These are phyloP conservation scores for Cyanoderma ruficeps DNA, from an alignment of 2,113 vertebrate genomes.

Conservation along the genomic window DNA sequence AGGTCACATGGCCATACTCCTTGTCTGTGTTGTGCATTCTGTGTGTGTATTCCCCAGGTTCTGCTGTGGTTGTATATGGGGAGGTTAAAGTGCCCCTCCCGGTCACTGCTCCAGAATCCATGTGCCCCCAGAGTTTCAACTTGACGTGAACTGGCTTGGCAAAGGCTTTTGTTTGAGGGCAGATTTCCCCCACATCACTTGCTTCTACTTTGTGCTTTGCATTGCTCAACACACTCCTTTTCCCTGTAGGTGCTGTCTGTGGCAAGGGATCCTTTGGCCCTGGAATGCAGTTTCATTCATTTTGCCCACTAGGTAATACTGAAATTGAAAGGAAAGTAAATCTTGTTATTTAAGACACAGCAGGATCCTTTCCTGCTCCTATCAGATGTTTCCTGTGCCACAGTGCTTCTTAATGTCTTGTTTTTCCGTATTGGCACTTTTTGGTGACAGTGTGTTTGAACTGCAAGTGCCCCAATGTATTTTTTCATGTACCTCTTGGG, in stretches of 20 bases:
- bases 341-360: background rate
- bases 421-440: background rate
- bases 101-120: background rate
- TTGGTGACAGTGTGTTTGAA: background rate
- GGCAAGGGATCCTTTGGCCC: background rate
- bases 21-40: background rate
- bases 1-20: background rate
- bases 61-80: background rate
- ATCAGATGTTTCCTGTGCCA: background rate
- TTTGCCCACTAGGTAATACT: background rate
- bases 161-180: background rate
- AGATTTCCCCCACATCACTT: background rate
- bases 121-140: background rate
- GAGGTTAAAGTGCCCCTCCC: background rate
- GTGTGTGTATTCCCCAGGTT: background rate
- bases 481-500: background rate
- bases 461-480: fast-evolving
- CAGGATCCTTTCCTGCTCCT: background rate
- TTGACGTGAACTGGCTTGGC: background rate
- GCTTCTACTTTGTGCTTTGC: background rate
- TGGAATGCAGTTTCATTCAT: background rate
- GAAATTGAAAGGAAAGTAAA: background rate
- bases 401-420: background rate
- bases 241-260: background rate
- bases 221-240: background rate